Evolutionary conservation across 2,113 vertebrate species (phyloP).

Genomic region (Colaptes auratus): DNA sequence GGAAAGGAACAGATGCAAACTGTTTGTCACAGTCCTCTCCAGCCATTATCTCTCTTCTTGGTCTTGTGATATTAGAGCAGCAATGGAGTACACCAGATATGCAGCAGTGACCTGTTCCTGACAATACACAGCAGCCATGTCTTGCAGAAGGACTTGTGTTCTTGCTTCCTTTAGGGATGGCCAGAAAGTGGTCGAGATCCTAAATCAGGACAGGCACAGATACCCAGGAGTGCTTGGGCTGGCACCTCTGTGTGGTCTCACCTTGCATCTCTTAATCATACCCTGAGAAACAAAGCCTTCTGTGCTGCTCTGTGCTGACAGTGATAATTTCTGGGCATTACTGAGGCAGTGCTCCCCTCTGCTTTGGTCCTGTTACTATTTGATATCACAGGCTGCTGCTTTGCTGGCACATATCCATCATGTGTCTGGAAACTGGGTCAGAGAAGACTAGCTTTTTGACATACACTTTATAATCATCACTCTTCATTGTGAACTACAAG

Average conservation of each 20-base stretch:
- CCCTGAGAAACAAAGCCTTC: not conserved
- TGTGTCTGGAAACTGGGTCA: constrained; percentile 41
- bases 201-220: not conserved
- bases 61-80: not conserved
- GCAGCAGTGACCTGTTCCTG: rapidly evolving
- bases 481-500: constrained; percentile 51
- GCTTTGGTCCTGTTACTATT: not conserved
- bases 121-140: not conserved
- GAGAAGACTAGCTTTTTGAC: constrained; percentile 61
- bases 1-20: not conserved
- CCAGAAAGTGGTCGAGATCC: not conserved
- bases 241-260: not conserved
- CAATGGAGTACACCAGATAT: not conserved
- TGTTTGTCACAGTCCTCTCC: not conserved
- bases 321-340: rapidly evolving
- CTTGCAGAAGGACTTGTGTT: not conserved
- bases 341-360: not conserved
- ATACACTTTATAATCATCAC: constrained; percentile 36
- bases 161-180: not conserved
- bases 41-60: not conserved
- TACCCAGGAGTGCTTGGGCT: not conserved
- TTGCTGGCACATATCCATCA: not conserved
- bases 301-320: rapidly evolving
- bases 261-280: not conserved
- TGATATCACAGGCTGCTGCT: not conserved